Evolutionary conservation across 2,113 vertebrate species (phyloP).

Genomic region (Hystrix brachyura): DNA sequence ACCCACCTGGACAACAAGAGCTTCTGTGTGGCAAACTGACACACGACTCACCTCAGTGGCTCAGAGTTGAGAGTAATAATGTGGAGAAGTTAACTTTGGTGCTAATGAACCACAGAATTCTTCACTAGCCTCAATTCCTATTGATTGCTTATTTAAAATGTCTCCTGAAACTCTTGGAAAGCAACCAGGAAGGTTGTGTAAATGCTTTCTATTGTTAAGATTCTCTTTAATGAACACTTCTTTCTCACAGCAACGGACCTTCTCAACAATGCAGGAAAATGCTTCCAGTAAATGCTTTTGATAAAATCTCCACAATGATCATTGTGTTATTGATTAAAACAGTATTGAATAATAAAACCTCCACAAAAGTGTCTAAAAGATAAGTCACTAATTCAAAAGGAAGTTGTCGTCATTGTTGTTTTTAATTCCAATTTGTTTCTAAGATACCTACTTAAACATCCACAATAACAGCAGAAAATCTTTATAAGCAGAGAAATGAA

Average conservation of each 20-base stretch:
- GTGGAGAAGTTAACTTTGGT: not conserved
- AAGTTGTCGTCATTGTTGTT: constrained; percentile 20
- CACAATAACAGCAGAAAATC: constrained; percentile 67
- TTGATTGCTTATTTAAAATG: constrained; percentile 73
- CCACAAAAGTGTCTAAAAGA: constrained; percentile 4
- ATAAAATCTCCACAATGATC: constrained; percentile 51
- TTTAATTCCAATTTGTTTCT: constrained; percentile 69
- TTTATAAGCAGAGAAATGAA: constrained; percentile 65
- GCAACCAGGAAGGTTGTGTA: not conserved
- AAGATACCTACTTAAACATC: constrained; percentile 65
- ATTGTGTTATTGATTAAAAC: constrained; percentile 46
- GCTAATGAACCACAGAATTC: not conserved
- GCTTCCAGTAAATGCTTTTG: constrained; percentile 55
- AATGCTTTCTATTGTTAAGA: constrained; percentile 47
- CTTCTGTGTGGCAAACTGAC: not conserved
- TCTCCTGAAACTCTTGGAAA: constrained; percentile 66
- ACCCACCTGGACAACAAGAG: not conserved
- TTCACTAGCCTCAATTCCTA: constrained; percentile 68
- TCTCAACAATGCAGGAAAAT: constrained; percentile 34
- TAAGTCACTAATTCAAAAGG: constrained; percentile 62
- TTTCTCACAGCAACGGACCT: constrained; percentile 40
- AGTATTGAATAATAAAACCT: constrained; percentile 55
- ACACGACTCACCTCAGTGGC: not conserved
- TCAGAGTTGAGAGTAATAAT: not conserved
- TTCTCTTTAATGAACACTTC: constrained; percentile 58